A percentile compares a stretch with the other conserved stretches of the same genome.
These are phyloP conservation scores for Drosophila punjabiensis DNA, from an alignment of 1,140 invertebrate species.

Conservation along the genomic window DNA sequence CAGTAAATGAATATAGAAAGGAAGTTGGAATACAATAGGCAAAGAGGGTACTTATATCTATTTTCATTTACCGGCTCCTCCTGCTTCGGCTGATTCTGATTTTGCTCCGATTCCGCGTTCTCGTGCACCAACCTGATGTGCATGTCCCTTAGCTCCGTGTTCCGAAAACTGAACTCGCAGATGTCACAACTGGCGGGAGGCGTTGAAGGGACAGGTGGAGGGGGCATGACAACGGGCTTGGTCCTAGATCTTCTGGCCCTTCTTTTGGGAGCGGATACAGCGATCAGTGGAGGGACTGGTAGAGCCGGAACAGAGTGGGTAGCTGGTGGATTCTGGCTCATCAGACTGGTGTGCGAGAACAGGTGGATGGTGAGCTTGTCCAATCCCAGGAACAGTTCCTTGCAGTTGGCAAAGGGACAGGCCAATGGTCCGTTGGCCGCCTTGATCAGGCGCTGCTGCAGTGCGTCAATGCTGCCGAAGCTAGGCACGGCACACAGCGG, in stretches of 20 bases:
- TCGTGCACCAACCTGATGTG: conserved; percentile 91
- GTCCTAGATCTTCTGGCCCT: conserved; percentile 50
- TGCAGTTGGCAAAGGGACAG: conserved; percentile 90
- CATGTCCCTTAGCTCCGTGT: conserved; percentile 89
- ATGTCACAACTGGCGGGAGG: conserved; percentile 88
- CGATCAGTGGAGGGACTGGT: not conserved
- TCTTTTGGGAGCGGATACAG: conserved; percentile 35
- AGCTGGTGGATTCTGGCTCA: conserved; percentile 26
- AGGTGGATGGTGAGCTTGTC: conserved; percentile 95
- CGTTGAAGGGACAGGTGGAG: conserved; percentile 5
- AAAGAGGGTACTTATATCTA: too few species aligned
- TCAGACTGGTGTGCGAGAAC: conserved; percentile 88
- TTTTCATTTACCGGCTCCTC: conserved; percentile 15
- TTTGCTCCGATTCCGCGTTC: conserved; percentile 69
- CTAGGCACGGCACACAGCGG: conserved; percentile 91
- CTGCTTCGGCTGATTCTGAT: not conserved
- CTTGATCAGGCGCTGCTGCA: conserved; percentile 90
- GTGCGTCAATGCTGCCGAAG: conserved; percentile 89
- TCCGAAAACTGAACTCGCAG: conserved; percentile 90
- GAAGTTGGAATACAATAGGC: not conserved
- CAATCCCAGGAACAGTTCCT: conserved; percentile 90
- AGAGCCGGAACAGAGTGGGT: not conserved
- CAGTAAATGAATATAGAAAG: not conserved
- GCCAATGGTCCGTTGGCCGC: conserved; percentile 90
- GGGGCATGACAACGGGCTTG: conserved; percentile 31